Evolutionary conservation across 2,888 invertebrate genomes (phyloP), one percentile per base, ranked within the genome.

Genomic region (Drosophila birchii): DNA sequence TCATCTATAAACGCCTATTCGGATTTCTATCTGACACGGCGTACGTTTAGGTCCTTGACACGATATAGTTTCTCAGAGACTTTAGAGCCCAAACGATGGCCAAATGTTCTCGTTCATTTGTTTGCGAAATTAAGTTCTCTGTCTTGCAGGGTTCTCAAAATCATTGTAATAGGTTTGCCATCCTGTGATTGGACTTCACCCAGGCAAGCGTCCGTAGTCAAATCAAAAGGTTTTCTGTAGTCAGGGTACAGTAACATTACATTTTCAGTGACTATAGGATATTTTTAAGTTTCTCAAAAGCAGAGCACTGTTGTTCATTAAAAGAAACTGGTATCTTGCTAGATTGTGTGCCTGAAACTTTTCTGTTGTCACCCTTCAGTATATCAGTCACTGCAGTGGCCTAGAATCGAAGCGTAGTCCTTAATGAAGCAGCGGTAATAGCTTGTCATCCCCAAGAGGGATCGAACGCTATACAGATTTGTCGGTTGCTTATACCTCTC

Each of bases 71-170:
- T 12, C 16, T 36, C 14, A 51, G 51, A 36, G 34, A 34, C 20
- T 51, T 51, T 36, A 51, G 18, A 8, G 34, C 51, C 9, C 34
- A 51, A 20, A 36, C 34, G 34, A 34, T 51, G 14, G 20, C 16
- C 44, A 45, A n/a, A 44, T 36, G 44, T 41, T 45, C 23, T 16
- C 47, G 5, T 5, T 58, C 36, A 47, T 32, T 38, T 29, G 34
- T 45, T 45, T 12, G 45, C 45, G n/a, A 57, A 57, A 45, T 45
- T n/a, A 14, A n/a, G 45, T 7, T 45, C 56, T n/a, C 20, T 23
- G 44, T 56, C 43, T 20, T 34, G 23, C 43, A 44, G 34, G 1
- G 43, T 56, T 20, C 43, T 56, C n/a, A 20, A 43, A 43, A 43
- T 43, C 14, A 43, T 20, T 20, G 43, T 20, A 14, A 43, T 20